Evolutionary conservation across 2,797 vertebrate species (phyloP), one percentile per base, ranked within the genome.

Genomic region (Selene dorsalis): DNA sequence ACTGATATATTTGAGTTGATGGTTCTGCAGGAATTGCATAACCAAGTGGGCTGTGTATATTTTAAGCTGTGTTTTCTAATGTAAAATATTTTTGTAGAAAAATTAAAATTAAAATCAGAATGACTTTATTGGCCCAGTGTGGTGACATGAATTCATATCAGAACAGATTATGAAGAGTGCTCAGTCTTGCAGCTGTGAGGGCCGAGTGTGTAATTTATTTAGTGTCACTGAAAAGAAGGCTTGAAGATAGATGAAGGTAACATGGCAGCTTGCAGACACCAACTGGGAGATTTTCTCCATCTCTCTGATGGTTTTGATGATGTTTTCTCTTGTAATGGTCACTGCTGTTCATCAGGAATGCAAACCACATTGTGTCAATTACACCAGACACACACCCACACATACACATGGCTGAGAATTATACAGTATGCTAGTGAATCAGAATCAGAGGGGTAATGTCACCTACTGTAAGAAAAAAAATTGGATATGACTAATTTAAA

Each of bases 31-130:
- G 84, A 86, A 63, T 86, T 87, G 87, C 89, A 87, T 81, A 88
- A 84, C 85, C 73, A 58, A 79, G 83, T 86, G 87, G 82, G 86
- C 80, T 84, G 80, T 92, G 88, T 94, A 89, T 93, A 93, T 94
- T 93, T 90, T 79, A 88, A 90, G 79, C 88, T 86, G 89, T 92
- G 85, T 94, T 95, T 95, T 95, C 75, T 94, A 91, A 91, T 92
- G 89, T 94, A 91, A 94, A 90, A 90, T 95, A 95, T 95, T 95
- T 95, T 95, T 95, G 79, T 94, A 96, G 83, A 83, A 96, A 96
- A 95, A 80, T 91, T 76, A 83, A 94, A 84, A 92, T 35, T 91
- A 88, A 80, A 86, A 84, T 66, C 69, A 75, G 78, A 86, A 80
- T 60, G 50, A 86, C 38, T 84, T 66, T 11, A 72, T 41, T 45